phyloP scores from a whole-genome alignment of 2,888 invertebrate species.

The Thera britannica region DNA sequence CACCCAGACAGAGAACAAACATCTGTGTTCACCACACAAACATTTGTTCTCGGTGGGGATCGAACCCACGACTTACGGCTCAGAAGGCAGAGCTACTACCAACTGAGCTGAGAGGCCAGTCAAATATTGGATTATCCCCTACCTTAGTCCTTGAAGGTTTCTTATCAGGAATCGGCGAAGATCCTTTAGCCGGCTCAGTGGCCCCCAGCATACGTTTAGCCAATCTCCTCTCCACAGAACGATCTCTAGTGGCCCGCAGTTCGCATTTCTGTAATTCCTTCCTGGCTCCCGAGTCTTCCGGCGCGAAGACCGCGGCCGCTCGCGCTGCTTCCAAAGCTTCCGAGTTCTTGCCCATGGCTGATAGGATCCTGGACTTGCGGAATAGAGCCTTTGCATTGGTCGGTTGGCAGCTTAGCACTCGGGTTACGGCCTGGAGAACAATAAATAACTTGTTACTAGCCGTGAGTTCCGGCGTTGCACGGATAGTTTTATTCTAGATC shows the following conservation, averaged over 20 bases:
- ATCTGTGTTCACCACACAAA: no score
- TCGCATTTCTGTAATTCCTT: slow-evolving; percentile 75
- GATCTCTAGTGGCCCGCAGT: slow-evolving; percentile 67
- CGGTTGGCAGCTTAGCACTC: slow-evolving; percentile 93
- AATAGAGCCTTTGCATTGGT: slow-evolving; percentile 95
- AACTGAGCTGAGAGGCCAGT: no score
- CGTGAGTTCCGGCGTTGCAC: no score
- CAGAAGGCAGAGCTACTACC: no score
- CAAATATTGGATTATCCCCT: background rate
- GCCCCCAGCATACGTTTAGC: slow-evolving; percentile 79
- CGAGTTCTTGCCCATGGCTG: slow-evolving; percentile 85
- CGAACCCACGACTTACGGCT: no score
- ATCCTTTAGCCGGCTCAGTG: slow-evolving; percentile 36
- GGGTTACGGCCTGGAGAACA: slow-evolving; percentile 88
- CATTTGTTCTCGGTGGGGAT: no score
- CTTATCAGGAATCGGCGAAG: slow-evolving; percentile 57
- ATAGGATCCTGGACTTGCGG: slow-evolving; percentile 86
- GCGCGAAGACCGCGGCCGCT: slow-evolving; percentile 71
- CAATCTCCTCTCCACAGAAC: slow-evolving; percentile 78
- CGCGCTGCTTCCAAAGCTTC: slow-evolving; percentile 87
- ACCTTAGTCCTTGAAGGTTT: slow-evolving; percentile 74
- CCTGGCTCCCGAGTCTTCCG: slow-evolving; percentile 67
- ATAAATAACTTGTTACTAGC: background rate
- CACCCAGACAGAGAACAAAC: no score
- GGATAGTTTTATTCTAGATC: no score